A percentile compares a stretch with the other conserved stretches of the same genome.
Evolutionary conservation across 2,113 vertebrate genomes (phyloP).

Genomic region (Merops nubicus): DNA sequence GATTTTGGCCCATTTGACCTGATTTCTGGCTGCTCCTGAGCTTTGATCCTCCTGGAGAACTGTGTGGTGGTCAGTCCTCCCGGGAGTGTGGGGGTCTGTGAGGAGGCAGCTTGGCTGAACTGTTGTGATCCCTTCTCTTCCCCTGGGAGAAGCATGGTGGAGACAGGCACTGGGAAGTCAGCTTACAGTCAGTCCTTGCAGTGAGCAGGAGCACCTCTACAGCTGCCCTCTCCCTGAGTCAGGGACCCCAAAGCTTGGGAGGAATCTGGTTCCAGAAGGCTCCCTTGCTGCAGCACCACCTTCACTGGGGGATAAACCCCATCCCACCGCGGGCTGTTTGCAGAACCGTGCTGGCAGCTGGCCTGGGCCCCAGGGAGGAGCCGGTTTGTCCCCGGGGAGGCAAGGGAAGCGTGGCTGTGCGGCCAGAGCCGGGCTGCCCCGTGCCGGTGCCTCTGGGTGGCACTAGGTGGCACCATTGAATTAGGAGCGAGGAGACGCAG

Average conservation of each 20-base stretch:
- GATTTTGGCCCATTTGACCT: neutral
- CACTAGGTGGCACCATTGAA: constrained; percentile 42
- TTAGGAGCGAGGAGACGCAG: neutral
- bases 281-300: neutral
- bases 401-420: fast-evolving
- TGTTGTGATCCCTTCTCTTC: too few species aligned
- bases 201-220: neutral
- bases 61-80: fast-evolving
- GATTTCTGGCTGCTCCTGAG: neutral
- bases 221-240: neutral
- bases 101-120: neutral
- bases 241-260: neutral
- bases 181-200: fast-evolving
- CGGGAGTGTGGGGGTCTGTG: neutral
- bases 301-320: neutral
- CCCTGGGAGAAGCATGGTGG: neutral
- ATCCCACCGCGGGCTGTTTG: fast-evolving
- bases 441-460: neutral
- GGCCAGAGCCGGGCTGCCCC: fast-evolving
- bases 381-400: fast-evolving
- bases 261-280: neutral
- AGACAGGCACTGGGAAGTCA: neutral
- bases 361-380: neutral
- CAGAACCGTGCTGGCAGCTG: fast-evolving
- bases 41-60: neutral